Evolutionary conservation across 2,113 vertebrate genomes (phyloP).

Genomic region (Cromileptes altivelis): DNA sequence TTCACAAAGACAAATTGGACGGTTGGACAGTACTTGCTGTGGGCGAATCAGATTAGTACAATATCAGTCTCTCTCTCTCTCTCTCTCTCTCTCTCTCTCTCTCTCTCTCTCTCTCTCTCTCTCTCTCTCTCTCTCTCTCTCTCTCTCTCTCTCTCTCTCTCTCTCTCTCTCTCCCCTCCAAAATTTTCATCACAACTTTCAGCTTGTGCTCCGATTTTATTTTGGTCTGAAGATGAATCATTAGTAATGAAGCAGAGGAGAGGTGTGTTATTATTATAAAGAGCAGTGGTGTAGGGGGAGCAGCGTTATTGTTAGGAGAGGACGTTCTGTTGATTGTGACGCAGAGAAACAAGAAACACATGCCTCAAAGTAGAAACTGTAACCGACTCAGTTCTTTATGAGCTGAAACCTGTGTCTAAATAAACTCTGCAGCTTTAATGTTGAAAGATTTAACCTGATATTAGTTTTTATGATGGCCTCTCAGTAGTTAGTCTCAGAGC

Average conservation of each 20-base stretch:
- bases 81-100: neutral
- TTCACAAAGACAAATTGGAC: constrained; percentile 52
- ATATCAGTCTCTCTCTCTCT: constrained; percentile 13
- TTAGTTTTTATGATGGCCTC: neutral
- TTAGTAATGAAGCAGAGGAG: constrained; percentile 19
- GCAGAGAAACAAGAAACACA: neutral
- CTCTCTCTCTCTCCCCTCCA: neutral
- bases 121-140: neutral
- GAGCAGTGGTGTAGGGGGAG: neutral
- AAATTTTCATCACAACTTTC: constrained; percentile 9
- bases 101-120: neutral
- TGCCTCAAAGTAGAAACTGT: neutral
- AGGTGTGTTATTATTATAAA: neutral
- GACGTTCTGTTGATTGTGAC: neutral
- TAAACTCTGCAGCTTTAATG: neutral
- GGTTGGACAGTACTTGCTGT: constrained; percentile 35
- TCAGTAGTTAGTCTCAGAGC: neutral
- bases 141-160: neutral
- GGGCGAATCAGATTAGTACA: constrained; percentile 53
- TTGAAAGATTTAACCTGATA: neutral
- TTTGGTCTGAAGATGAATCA: constrained; percentile 17
- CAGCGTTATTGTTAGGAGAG: neutral
- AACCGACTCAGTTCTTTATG: neutral
- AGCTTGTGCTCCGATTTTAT: constrained; percentile 15
- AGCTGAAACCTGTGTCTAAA: neutral